Evolutionary conservation across 2,797 vertebrate species (phyloP).

Genomic region (Malacoraja senta): DNA sequence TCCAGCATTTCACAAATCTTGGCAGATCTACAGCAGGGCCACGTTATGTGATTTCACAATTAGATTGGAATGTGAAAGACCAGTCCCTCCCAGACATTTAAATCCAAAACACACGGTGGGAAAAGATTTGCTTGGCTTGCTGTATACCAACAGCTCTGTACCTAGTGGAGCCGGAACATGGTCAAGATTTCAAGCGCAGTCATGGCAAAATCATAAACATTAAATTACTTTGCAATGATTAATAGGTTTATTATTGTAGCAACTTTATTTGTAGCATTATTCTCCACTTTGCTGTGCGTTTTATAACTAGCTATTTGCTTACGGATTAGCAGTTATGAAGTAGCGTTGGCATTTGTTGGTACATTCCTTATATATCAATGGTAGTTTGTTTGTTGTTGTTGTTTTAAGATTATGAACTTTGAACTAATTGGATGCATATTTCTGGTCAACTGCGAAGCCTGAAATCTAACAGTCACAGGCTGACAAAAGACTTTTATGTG

Average conservation of each 20-base stretch:
- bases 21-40: neutral
- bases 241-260: neutral
- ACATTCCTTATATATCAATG: neutral
- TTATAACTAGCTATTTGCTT: neutral
- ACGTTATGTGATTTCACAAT: constrained; percentile 20
- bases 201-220: neutral
- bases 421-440: neutral
- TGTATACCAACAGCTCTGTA: neutral
- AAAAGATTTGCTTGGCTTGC: neutral
- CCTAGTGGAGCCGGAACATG: neutral
- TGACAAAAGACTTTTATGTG: neutral
- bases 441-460: neutral
- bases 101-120: constrained; percentile 6
- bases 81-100: constrained; percentile 5
- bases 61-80: constrained; percentile 32
- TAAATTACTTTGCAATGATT: neutral
- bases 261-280: constrained; percentile 2
- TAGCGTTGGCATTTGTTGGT: neutral
- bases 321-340: neutral
- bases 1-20: neutral
- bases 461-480: neutral
- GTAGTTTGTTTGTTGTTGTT: neutral
- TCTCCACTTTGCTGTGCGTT: neutral
- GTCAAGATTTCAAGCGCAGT: neutral
- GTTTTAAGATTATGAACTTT: neutral